phyloP scores from a whole-genome alignment of 2,797 vertebrate species.

The Peromyscus attwateri region DNA sequence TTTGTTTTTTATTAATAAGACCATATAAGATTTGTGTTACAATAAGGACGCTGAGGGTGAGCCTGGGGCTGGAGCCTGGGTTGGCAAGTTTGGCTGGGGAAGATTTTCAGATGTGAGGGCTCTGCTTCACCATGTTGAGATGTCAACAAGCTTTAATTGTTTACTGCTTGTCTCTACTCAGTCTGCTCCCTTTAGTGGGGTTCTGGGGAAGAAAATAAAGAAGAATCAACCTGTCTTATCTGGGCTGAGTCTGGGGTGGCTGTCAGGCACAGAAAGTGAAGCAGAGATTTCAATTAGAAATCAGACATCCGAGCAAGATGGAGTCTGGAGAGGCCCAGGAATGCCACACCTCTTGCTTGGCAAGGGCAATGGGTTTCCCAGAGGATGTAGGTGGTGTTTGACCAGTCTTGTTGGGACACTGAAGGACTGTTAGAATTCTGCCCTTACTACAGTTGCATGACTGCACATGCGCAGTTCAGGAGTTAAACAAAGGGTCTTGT shows the following conservation, averaged over 20 bases:
- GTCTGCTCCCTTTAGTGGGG: background rate
- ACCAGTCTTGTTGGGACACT: background rate
- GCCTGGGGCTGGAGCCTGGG: background rate
- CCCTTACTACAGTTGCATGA: too few species aligned
- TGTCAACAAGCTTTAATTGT: background rate
- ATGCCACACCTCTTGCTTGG: background rate
- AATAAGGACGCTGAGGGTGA: background rate
- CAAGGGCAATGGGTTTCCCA: background rate
- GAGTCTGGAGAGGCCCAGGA: background rate
- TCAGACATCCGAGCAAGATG: background rate
- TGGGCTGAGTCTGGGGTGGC: background rate
- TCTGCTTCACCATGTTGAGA: background rate
- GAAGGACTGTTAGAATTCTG: too few species aligned
- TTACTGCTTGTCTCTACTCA: background rate
- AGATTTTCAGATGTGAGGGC: background rate
- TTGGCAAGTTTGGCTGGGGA: background rate
- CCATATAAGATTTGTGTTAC: too few species aligned
- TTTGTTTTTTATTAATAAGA: too few species aligned
- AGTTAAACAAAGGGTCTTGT: too few species aligned
- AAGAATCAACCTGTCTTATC: too few species aligned
- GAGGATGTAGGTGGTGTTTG: background rate
- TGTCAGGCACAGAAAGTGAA: background rate
- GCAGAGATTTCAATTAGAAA: background rate
- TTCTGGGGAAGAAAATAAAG: background rate
- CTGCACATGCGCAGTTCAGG: too few species aligned